Conservation (phyloP, 2,888 invertebrate genomes). For the Buathra laborator region DNA sequence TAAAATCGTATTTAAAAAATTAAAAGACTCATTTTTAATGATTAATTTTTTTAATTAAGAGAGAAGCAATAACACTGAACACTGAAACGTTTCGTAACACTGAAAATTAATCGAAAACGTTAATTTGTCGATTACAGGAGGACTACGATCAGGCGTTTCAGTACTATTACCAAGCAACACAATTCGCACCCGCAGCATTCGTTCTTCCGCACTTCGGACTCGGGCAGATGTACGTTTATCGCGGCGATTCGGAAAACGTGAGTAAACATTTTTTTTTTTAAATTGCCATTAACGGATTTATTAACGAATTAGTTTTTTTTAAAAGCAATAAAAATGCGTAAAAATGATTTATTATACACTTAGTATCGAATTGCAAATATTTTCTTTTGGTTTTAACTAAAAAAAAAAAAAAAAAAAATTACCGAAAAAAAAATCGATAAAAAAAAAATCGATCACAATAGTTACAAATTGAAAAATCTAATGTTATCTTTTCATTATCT, state of each 20-base stretch:
- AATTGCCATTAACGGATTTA: too few species aligned
- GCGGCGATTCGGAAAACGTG: constrained; percentile 97
- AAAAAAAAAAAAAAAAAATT: too few species aligned
- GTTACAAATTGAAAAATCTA: neutral
- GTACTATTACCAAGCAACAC: constrained; percentile 99
- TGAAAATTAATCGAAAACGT: neutral
- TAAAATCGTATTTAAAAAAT: neutral
- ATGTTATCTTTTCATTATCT: neutral
- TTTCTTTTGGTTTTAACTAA: too few species aligned
- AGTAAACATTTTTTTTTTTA: constrained; percentile 80
- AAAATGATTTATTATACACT: too few species aligned
- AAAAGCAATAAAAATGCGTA: too few species aligned
- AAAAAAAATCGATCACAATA: neutral
- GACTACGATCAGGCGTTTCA: constrained; percentile 99
- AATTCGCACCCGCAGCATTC: constrained; percentile 97
- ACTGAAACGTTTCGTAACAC: constrained; percentile 1
- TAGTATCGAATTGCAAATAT: too few species aligned
- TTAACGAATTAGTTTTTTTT: too few species aligned
- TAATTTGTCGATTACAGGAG: constrained; percentile 84
- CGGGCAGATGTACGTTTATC: constrained; percentile 99
- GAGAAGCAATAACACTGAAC: too few species aligned
- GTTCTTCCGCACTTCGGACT: constrained; percentile 99
- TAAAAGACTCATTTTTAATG: too few species aligned
- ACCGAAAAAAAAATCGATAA: neutral
- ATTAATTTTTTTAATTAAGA: too few species aligned